These are phyloP conservation scores for Brachionus paranguensis DNA, from an alignment of 1,140 invertebrate genomes.

Conservation along the genomic window DNA sequence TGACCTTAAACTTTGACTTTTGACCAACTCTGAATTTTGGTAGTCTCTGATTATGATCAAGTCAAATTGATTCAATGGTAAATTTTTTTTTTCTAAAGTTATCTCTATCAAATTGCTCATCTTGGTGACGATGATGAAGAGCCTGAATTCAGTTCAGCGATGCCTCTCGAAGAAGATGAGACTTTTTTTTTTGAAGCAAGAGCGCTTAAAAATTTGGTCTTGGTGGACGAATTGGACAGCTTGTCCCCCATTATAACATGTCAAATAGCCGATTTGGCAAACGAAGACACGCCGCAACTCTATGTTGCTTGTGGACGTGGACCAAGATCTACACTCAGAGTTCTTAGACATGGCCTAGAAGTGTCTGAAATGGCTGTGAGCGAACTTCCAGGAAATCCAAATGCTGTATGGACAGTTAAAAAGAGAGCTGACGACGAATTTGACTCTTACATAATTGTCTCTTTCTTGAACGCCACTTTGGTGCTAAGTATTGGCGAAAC, in stretches of 20 bases:
- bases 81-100: conserved; percentile 54
- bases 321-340: conserved; percentile 80
- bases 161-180: conserved; percentile 95
- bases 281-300: conserved; percentile 96
- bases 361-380: conserved; percentile 97
- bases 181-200: conserved; percentile 97
- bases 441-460: conserved; percentile 99
- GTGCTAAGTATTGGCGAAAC: conserved; percentile 98
- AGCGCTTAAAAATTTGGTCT: conserved; percentile 83
- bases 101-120: conserved; percentile 96
- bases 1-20: too few relatives aligned
- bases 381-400: conserved; percentile 95
- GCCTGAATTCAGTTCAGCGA: conserved; percentile 94
- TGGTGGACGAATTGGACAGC: conserved; percentile 96
- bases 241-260: conserved; percentile 84
- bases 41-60: too few relatives aligned
- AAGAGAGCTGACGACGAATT: conserved; percentile 78
- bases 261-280: conserved; percentile 68
- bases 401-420: conserved; percentile 99
- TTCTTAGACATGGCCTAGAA: conserved; percentile 91
- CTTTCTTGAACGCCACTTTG: conserved; percentile 97
- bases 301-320: conserved; percentile 92
- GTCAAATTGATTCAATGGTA: too few relatives aligned
- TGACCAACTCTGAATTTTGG: too few relatives aligned
- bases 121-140: conserved; percentile 98